Conservation (phyloP, 2,888 invertebrate genomes). For the Trichopoda pennipes region DNA sequence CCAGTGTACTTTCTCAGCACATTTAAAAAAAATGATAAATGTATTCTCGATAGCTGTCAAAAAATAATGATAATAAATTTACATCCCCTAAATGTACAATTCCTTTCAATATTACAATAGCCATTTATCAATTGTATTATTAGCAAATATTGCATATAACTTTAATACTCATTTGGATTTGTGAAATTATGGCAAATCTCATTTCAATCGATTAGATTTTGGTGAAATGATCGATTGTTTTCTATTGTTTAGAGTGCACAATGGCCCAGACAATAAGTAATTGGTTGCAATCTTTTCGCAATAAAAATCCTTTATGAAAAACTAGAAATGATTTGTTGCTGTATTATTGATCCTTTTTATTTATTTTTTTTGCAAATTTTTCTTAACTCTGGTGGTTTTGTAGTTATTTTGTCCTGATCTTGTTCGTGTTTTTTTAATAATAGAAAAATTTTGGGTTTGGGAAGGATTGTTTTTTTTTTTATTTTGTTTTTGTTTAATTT, state of each 20-base stretch:
- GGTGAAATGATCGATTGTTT: constrained; percentile 45
- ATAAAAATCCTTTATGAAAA: neutral
- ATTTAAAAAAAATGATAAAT: constrained; percentile 45
- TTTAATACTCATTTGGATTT: constrained; percentile 22
- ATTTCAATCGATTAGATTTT: constrained; percentile 27
- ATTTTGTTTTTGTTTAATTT: neutral
- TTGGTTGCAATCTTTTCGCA: constrained; percentile 48
- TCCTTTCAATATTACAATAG: constrained; percentile 39
- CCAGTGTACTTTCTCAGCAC: constrained; percentile 25
- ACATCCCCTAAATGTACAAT: constrained; percentile 29
- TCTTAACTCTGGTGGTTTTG: constrained; percentile 37
- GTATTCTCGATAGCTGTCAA: neutral
- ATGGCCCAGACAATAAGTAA: constrained; percentile 38
- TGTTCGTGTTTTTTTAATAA: neutral
- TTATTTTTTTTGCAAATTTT: neutral
- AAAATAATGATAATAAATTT: constrained; percentile 18
- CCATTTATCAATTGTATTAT: constrained; percentile 72
- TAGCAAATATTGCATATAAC: constrained; percentile 70
- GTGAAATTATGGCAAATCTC: constrained; percentile 25
- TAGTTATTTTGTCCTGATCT: constrained; percentile 38
- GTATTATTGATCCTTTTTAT: constrained; percentile 15
- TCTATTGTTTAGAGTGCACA: constrained; percentile 38
- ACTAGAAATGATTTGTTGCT: constrained; percentile 33
- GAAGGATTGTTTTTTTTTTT: constrained; percentile 1
- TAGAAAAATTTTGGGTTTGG: constrained; percentile 1